Percentiles rank a stretch among this genome's conserved stretches.
Evolutionary conservation across 2,888 invertebrate genomes (phyloP).

Genomic region (Netelia inedita): DNA sequence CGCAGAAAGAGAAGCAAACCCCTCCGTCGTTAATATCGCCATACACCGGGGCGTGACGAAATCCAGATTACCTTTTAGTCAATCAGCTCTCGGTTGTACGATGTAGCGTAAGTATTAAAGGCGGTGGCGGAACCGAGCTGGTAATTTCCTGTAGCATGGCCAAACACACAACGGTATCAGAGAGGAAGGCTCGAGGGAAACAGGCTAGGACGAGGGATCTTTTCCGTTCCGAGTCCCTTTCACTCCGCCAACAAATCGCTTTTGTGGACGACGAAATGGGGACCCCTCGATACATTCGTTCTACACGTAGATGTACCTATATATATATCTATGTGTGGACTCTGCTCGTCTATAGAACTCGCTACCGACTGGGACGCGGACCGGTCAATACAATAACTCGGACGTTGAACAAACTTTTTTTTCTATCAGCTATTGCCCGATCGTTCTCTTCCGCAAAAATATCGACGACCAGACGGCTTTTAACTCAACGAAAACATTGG

Average conservation of each 20-base stretch:
- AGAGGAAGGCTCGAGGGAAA: conserved; percentile 31
- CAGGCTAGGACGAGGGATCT: conserved; percentile 54
- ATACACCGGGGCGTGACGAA: conserved; percentile 40
- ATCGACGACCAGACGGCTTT: neutral
- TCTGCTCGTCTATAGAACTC: conserved; percentile 12
- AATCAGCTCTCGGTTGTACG: conserved; percentile 58
- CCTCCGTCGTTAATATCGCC: conserved; percentile 5
- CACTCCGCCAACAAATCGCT: conserved; percentile 52
- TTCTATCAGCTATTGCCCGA: conserved; percentile 15
- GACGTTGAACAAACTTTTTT: conserved; percentile 23
- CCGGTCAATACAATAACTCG: conserved; percentile 35
- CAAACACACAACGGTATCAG: conserved; percentile 53
- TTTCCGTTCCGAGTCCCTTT: conserved; percentile 61
- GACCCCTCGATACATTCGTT: neutral
- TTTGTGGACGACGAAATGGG: conserved; percentile 53
- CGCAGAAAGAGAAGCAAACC: no score
- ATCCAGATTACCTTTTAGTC: conserved; percentile 57
- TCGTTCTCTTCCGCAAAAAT: conserved; percentile 9
- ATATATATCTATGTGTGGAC: neutral
- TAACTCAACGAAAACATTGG: neutral
- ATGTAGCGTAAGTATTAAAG: conserved; percentile 26
- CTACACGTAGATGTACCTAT: neutral
- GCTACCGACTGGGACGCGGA: conserved; percentile 8
- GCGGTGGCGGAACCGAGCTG: conserved; percentile 51
- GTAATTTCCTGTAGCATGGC: conserved; percentile 68